Base-by-base conservation (phyloP, 2,888 invertebrate species). In the Zygogramma bicolorata region DNA sequence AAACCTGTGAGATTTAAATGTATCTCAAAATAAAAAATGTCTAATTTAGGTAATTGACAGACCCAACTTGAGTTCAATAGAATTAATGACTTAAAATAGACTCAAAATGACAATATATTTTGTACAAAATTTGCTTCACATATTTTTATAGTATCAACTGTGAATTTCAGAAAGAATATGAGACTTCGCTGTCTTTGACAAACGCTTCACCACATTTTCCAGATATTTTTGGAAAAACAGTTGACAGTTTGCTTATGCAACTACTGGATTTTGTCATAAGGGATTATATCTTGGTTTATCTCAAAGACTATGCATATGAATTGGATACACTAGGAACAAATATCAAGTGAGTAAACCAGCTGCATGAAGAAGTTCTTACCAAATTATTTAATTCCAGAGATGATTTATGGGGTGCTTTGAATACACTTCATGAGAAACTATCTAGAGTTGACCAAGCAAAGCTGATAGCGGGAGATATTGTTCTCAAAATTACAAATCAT, bases 201-300 rank as follows among this genome's bases (percentile, higher is more conserved):
- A 81, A 77, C 18, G 77, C 78, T 25, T 82, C 83, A 70, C 79
- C 80, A 53, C 92, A 93, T 86, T 89, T 94, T 79, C 93, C 94
- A n/a, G 88, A 94, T n/a, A 90, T 95, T 82, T 94, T 95, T 87
- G 94, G 95, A 49, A 90, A 94, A 75, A 94, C 94, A 71, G 94
- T 97, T 40, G 97, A 97, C 83, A 92, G 93, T 80, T 92, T 95
- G 77, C 86, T 97, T 27, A 95, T 96, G 82, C 93, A 95, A 84
- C 89, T 97, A 46, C 89, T 96, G 78, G 95, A 96, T 85, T 91
- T 94, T 85, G 88, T 93, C 40, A 88, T 95, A 49, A 89, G 94
- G 81, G 96, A 97, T 86, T 96, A 94, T 88, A 90, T 97, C 73
- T 88, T 92, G 27, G 89, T 90, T 65, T 96, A 95, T 94, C 88